These are phyloP conservation scores for Sarcophaga variegata DNA, from an alignment of 2,888 invertebrate species.

Conservation along the genomic window DNA sequence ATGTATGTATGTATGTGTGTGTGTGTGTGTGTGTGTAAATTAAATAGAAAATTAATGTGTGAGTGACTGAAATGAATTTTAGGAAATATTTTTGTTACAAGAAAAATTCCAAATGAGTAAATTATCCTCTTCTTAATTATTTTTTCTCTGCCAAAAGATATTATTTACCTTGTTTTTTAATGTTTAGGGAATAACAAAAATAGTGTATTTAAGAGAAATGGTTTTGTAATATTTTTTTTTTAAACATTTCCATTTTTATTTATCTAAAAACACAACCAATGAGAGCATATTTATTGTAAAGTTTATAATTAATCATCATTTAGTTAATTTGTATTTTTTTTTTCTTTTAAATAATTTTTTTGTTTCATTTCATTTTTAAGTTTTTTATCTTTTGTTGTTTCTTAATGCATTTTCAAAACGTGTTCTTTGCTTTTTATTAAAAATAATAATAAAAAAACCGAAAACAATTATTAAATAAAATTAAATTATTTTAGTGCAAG, in stretches of 20 bases:
- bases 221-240: conserved; percentile 44
- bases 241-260: conserved; percentile 65
- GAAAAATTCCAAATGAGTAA: not conserved
- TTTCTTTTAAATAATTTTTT: conserved; percentile 32
- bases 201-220: not conserved
- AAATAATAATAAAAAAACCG: not conserved
- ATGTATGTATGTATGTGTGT: not conserved
- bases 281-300: conserved; percentile 79
- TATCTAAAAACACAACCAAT: conserved; percentile 82
- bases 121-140: too few species aligned
- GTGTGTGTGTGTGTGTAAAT: too few species aligned
- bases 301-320: conserved; percentile 54
- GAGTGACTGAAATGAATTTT: conserved; percentile 34
- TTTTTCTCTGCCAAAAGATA: not conserved
- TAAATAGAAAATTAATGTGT: not conserved
- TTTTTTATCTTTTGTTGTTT: conserved; percentile 55
- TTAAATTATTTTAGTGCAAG: too few species aligned
- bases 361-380: not conserved
- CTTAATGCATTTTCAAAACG: conserved; percentile 56
- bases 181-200: not conserved
- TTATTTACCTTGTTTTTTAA: too few species aligned
- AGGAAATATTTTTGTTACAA: conserved; percentile 52
- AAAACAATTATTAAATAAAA: not conserved
- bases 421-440: conserved; percentile 26
- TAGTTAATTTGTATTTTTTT: conserved; percentile 33